Conservation (phyloP, 2,113 vertebrate genomes). For the Columba janthina region DNA sequence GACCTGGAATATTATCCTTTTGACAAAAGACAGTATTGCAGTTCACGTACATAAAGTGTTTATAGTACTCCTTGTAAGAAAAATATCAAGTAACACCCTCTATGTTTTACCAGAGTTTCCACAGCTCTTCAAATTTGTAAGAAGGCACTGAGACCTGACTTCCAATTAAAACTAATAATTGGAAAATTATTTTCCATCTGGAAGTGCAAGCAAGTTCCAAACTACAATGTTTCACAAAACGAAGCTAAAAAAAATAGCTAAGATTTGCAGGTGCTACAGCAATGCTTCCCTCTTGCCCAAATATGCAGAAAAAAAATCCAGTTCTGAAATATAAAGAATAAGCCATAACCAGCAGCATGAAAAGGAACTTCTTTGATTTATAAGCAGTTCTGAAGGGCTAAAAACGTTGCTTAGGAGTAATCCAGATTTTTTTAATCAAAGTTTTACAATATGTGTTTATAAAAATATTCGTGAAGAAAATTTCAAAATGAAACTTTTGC, state of each 20-base stretch:
- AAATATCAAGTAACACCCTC: background rate
- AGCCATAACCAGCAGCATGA: background rate
- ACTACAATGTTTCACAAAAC: background rate
- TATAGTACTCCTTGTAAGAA: background rate
- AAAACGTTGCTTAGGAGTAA: background rate
- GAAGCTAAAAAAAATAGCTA: background rate
- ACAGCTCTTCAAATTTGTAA: background rate
- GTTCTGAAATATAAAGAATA: background rate
- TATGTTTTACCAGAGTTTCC: background rate
- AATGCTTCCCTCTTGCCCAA: background rate
- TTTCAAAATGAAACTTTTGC: background rate
- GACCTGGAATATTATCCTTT: background rate
- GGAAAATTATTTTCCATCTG: background rate
- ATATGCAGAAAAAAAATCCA: background rate
- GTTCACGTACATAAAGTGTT: background rate
- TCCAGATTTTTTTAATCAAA: background rate
- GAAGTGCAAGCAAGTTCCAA: background rate
- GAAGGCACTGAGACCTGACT: background rate
- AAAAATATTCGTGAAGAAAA: background rate
- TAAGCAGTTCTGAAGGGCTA: background rate
- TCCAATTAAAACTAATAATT: background rate
- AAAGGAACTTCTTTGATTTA: background rate
- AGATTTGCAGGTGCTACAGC: background rate
- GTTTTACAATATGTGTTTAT: background rate
- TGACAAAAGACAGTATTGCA: background rate